phyloP scores from a whole-genome alignment of 2,113 vertebrate species.

The Desmodus rotundus region DNA sequence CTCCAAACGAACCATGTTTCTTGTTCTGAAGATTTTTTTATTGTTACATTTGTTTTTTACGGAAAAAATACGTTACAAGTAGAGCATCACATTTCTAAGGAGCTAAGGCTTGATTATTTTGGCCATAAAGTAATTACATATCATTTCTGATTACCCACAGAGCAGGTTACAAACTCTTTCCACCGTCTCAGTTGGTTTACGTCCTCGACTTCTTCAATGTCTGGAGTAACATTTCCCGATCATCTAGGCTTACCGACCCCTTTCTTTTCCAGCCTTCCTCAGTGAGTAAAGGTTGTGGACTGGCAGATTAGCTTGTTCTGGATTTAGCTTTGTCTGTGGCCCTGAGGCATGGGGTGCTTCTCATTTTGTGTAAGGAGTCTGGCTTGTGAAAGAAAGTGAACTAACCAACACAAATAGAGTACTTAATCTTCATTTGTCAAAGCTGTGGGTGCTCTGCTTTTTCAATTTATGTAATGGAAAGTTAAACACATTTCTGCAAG shows the following conservation, averaged over 20 bases:
- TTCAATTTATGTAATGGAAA: constrained; percentile 51
- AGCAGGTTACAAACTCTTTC: background rate
- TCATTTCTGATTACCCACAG: background rate
- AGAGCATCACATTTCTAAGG: background rate
- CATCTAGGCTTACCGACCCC: background rate
- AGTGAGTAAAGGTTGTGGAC: background rate
- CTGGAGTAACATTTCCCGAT: background rate
- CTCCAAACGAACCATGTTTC: background rate
- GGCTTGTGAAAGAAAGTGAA: constrained; percentile 37
- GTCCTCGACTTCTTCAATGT: background rate
- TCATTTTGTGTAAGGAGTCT: background rate
- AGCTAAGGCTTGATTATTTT: background rate
- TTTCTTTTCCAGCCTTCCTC: background rate
- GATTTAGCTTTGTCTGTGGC: background rate
- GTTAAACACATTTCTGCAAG: constrained; percentile 48
- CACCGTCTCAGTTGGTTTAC: background rate
- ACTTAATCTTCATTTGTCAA: constrained; percentile 67
- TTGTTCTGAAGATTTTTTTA: constrained; percentile 5
- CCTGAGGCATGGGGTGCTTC: background rate
- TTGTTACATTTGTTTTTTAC: background rate
- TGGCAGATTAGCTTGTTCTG: background rate
- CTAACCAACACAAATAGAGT: constrained; percentile 12
- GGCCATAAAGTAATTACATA: background rate
- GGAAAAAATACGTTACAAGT: background rate
- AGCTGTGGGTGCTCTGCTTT: background rate